Evolutionary conservation across 2,113 vertebrate genomes (phyloP).

Genomic region (Diadophis punctatus): DNA sequence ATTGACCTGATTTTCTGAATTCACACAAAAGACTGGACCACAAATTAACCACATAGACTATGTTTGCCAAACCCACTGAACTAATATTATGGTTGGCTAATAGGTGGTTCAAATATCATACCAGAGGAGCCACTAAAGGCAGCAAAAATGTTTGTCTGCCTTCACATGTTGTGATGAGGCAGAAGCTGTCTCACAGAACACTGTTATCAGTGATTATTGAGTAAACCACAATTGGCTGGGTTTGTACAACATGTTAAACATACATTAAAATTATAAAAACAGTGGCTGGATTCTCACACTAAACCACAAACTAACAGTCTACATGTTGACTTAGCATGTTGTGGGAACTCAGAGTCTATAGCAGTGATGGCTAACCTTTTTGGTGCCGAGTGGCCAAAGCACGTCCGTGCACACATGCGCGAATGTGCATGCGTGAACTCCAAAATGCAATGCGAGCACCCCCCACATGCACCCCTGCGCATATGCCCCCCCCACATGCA

Average conservation of each 20-base stretch:
- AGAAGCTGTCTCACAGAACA: not conserved
- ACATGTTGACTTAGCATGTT: not conserved
- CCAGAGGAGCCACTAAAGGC: not conserved
- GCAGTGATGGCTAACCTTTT: no score
- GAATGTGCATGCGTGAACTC: no score
- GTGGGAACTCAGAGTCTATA: not conserved
- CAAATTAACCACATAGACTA: not conserved
- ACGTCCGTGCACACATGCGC: no score
- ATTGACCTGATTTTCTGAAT: not conserved
- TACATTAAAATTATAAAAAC: not conserved
- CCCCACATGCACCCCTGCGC: no score
- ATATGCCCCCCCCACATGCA: no score
- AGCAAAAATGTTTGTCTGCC: not conserved
- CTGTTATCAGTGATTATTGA: not conserved
- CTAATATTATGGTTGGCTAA: not conserved
- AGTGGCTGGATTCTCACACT: not conserved
- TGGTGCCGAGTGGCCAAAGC: no score
- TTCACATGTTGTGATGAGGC: not conserved
- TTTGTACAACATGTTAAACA: not conserved
- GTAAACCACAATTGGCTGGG: not conserved
- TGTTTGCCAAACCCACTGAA: not conserved
- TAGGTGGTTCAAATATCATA: not conserved
- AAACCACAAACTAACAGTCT: not conserved
- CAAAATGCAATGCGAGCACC: no score
- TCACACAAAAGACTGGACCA: not conserved